Base-by-base conservation (phyloP, 1,140 invertebrate species). In the Heliconius hewitsoni region DNA sequence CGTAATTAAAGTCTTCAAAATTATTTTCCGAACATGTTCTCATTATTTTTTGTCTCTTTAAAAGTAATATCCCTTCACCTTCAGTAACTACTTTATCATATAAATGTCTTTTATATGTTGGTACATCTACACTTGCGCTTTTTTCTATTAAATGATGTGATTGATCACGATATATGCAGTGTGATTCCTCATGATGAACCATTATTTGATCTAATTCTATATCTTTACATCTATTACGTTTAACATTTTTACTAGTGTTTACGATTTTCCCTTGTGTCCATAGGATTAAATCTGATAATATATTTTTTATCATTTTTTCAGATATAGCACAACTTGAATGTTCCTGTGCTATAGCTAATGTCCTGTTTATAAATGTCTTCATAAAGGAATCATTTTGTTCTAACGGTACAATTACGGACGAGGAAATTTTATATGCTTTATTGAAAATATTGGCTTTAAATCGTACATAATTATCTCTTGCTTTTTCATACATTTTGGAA, bases 391-490 rank as follows among this genome's bases (percentile, higher is more conserved):
- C 0, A 66, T 80, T 60, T 5, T 60, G 27, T 71, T 76, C 52
- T 8, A 60, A 39, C 13, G 79, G 74, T 73, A 76, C 8, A 16
- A 80, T 57, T 42, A 76, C 2, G 6, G 39, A 42, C 8, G 39
- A 37, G 8, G 34, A 9, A 60, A 30, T 66, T 19, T n/a, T 19
- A 52, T 76, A 73, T 30, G 74, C 76, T n/a, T n/a, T 39, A 16
- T 76, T 34, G 23, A 60, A 80, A 73, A 39, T 46, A 46, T 66
- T n/a, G 30, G 34, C 11, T 76, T 80, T 80, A 37, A 57, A 60
- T 8, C 46, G 3, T 60, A 66, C 19, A 72, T 80, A 80, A 11
- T 34, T n/a, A 34, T 66, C 55, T 19, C 13, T 50, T 19, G 11
- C 19, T 11, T 46, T 66, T 23, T 60, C 2, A 5, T 34, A 18